Evolutionary conservation across 2,888 invertebrate genomes (phyloP).

Genomic region (Pogonocherus hispidulus): DNA sequence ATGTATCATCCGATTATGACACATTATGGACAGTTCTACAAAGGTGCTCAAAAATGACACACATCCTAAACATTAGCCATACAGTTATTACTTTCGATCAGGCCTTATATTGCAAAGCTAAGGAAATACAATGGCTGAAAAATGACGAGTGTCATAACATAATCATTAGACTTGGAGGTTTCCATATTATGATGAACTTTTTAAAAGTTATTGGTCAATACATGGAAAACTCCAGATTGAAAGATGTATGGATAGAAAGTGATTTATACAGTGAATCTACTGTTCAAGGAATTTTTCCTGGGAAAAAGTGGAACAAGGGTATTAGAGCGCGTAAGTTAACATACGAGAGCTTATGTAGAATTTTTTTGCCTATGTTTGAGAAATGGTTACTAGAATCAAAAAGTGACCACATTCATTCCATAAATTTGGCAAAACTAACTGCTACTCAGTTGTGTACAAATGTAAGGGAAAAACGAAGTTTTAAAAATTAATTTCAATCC

Average conservation of each 20-base stretch:
- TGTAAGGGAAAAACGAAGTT: no score
- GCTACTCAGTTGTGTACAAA: no score
- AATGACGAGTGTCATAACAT: slow-evolving; percentile 10
- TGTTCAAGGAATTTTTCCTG: slow-evolving; percentile 26
- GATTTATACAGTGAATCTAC: slow-evolving; percentile 37
- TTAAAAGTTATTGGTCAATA: slow-evolving; percentile 43
- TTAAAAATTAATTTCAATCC: no score
- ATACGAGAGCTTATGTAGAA: slow-evolving; percentile 41
- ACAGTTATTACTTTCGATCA: slow-evolving; percentile 43
- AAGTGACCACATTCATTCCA: no score
- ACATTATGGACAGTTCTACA: slow-evolving; percentile 40
- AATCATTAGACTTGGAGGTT: slow-evolving; percentile 41
- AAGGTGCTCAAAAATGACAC: slow-evolving; percentile 32
- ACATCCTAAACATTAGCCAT: slow-evolving; percentile 23
- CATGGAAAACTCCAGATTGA: slow-evolving; percentile 35
- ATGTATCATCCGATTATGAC: slow-evolving; percentile 40
- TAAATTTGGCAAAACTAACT: no score
- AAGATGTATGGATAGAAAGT: slow-evolving; percentile 45
- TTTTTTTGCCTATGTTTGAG: slow-evolving; percentile 21
- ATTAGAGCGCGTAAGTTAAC: slow-evolving; percentile 45
- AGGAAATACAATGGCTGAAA: slow-evolving; percentile 42
- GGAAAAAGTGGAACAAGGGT: slow-evolving; percentile 41
- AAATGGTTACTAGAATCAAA: slow-evolving; percentile 39
- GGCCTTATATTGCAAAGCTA: slow-evolving; percentile 44
- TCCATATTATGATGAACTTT: slow-evolving; percentile 46